Evolutionary conservation across 2,113 vertebrate genomes (phyloP).

Genomic region (Ceyx cyanopectus): DNA sequence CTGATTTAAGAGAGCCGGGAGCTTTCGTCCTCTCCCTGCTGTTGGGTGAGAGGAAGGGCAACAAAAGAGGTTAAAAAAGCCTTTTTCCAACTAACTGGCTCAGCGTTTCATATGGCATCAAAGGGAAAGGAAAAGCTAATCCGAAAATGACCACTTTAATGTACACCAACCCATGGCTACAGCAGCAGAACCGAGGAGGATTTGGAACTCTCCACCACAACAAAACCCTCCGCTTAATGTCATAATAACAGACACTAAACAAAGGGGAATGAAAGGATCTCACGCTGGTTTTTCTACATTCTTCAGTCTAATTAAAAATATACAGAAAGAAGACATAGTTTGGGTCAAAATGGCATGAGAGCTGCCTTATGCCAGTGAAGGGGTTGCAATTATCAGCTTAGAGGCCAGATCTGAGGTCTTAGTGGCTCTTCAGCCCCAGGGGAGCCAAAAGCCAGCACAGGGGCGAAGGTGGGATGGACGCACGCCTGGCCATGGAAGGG

Average conservation of each 20-base stretch:
- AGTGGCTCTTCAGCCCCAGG: background rate
- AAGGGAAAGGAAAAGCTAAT: slow-evolving; percentile 67
- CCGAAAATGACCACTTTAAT: slow-evolving; percentile 68
- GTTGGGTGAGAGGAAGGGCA: slow-evolving; percentile 47
- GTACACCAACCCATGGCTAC: slow-evolving; percentile 65
- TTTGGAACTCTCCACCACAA: slow-evolving; percentile 44
- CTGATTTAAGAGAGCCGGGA: slow-evolving; percentile 44
- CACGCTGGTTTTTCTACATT: slow-evolving; percentile 81
- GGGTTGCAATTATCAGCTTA: slow-evolving; percentile 93
- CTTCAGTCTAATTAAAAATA: slow-evolving; percentile 80
- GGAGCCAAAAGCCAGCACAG: background rate
- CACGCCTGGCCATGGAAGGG: background rate
- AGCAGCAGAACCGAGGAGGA: slow-evolving; percentile 66
- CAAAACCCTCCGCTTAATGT: slow-evolving; percentile 70
- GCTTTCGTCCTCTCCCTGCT: slow-evolving; percentile 41
- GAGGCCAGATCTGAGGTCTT: slow-evolving; percentile 50
- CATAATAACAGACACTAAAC: slow-evolving; percentile 75
- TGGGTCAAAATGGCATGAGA: slow-evolving; percentile 87
- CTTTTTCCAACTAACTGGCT: slow-evolving; percentile 70
- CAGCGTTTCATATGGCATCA: slow-evolving; percentile 65
- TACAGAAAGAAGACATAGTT: slow-evolving; percentile 72
- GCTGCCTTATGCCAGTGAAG: slow-evolving; percentile 87
- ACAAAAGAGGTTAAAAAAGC: slow-evolving; percentile 69
- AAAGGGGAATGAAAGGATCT: slow-evolving; percentile 68
- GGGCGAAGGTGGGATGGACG: background rate